phyloP scores from a whole-genome alignment of 2,888 invertebrate genomes.

The Melitaea athalia region DNA sequence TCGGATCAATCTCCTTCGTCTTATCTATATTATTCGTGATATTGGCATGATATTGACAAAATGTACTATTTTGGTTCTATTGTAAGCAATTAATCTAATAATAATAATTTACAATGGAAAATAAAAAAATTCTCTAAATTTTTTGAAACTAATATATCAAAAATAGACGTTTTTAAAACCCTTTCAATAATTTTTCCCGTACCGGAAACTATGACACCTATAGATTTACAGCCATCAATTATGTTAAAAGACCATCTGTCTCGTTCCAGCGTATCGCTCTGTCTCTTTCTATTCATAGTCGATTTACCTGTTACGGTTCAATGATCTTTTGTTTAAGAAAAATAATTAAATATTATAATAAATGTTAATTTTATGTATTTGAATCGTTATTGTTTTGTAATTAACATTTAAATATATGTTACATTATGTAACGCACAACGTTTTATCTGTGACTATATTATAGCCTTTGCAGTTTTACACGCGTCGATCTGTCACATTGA shows the following conservation, averaged over 20 bases:
- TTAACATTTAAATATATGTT: background rate
- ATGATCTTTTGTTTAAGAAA: constrained; percentile 25
- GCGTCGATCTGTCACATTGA: too few relatives aligned
- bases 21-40: too few relatives aligned
- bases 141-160: constrained; percentile 35
- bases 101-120: too few relatives aligned
- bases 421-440: too few relatives aligned
- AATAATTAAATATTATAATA: constrained; percentile 9
- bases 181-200: constrained; percentile 51
- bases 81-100: too few relatives aligned
- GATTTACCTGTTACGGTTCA: constrained; percentile 24
- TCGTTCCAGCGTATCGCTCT: constrained; percentile 40
- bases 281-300: constrained; percentile 25
- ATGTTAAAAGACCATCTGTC: constrained; percentile 60
- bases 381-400: background rate
- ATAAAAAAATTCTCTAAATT: constrained; percentile 23
- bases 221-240: constrained; percentile 70
- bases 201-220: constrained; percentile 73
- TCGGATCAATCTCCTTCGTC: too few relatives aligned
- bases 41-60: too few relatives aligned
- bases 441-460: too few relatives aligned
- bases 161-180: constrained; percentile 38
- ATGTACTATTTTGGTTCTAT: too few relatives aligned
- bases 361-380: constrained; percentile 1
- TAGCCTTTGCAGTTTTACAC: too few relatives aligned